Evolutionary conservation across 2,888 invertebrate species (phyloP).

Genomic region (Watsonalla cultraria): DNA sequence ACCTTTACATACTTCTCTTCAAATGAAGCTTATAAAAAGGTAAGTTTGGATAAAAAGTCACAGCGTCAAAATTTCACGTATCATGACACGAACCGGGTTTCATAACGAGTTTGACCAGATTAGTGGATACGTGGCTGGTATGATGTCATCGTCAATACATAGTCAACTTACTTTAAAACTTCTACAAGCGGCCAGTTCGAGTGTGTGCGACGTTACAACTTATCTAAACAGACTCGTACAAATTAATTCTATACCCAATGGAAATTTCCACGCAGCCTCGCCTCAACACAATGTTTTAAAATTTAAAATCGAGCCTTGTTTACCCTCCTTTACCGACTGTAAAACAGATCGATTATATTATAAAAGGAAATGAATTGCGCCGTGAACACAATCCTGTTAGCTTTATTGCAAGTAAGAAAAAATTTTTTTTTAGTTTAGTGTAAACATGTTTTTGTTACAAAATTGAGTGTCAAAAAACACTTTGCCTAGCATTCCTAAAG

Average conservation of each 20-base stretch:
- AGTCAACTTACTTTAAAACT: constrained; percentile 21
- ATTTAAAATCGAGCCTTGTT: constrained; percentile 35
- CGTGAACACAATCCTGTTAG: constrained; percentile 29
- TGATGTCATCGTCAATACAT: constrained; percentile 47
- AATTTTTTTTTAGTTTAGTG: constrained; percentile 14
- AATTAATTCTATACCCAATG: constrained; percentile 27
- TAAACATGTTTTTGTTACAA: constrained; percentile 35
- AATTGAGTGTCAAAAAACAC: constrained; percentile 16
- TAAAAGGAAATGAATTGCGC: constrained; percentile 36
- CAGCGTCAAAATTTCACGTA: constrained; percentile 3
- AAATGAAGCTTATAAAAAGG: neutral
- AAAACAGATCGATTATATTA: constrained; percentile 27
- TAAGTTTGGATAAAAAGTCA: neutral
- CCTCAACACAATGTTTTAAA: constrained; percentile 23
- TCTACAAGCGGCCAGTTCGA: constrained; percentile 5
- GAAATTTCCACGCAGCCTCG: constrained; percentile 42
- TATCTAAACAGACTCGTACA: constrained; percentile 23
- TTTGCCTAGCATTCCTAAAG: constrained; percentile 19
- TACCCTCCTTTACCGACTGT: constrained; percentile 32
- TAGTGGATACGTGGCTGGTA: constrained; percentile 24
- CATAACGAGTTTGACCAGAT: constrained; percentile 50
- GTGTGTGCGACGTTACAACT: constrained; percentile 25
- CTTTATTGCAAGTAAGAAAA: constrained; percentile 5
- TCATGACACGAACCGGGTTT: constrained; percentile 21
- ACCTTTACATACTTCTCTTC: too few species aligned